Evolutionary conservation across 2,888 invertebrate genomes (phyloP).

Genomic region (Andrena fulva): DNA sequence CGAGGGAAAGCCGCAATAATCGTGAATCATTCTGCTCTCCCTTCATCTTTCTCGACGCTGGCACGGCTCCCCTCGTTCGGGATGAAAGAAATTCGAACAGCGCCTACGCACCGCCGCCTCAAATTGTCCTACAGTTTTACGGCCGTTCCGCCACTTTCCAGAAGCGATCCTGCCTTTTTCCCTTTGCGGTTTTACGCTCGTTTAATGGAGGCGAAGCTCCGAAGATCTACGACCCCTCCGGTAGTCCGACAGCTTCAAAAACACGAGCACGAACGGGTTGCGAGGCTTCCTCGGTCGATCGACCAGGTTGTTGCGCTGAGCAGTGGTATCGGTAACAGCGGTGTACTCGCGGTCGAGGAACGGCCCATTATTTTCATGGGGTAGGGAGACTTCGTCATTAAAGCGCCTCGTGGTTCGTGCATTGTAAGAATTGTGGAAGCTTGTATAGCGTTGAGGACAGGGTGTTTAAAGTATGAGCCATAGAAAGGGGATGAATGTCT

Average conservation of each 20-base stretch:
- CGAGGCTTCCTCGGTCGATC: not conserved
- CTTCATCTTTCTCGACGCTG: not conserved
- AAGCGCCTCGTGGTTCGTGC: not conserved
- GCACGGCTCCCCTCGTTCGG: not conserved
- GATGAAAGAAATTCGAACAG: constrained; percentile 19
- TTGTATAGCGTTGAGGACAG: not conserved
- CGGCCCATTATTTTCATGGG: not conserved
- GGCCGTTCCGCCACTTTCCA: constrained; percentile 60
- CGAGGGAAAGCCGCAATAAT: constrained; percentile 47
- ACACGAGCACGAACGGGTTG: constrained; percentile 19
- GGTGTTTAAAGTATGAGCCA: not conserved
- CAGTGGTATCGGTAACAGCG: not conserved
- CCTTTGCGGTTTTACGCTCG: constrained; percentile 56
- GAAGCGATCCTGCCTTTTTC: constrained; percentile 36
- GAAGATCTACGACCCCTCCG: constrained; percentile 46
- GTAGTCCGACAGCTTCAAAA: constrained; percentile 47
- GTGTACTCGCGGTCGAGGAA: too few species aligned
- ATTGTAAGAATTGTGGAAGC: not conserved
- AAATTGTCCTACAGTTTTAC: constrained; percentile 65
- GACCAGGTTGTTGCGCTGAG: not conserved
- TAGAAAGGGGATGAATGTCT: too few species aligned
- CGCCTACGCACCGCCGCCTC: constrained; percentile 49
- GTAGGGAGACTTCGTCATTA: not conserved
- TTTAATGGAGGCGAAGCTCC: constrained; percentile 54
- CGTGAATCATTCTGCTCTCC: constrained; percentile 51